These are phyloP conservation scores for Myotis davidii DNA, from an alignment of 2,113 vertebrate genomes.

Conservation along the genomic window DNA sequence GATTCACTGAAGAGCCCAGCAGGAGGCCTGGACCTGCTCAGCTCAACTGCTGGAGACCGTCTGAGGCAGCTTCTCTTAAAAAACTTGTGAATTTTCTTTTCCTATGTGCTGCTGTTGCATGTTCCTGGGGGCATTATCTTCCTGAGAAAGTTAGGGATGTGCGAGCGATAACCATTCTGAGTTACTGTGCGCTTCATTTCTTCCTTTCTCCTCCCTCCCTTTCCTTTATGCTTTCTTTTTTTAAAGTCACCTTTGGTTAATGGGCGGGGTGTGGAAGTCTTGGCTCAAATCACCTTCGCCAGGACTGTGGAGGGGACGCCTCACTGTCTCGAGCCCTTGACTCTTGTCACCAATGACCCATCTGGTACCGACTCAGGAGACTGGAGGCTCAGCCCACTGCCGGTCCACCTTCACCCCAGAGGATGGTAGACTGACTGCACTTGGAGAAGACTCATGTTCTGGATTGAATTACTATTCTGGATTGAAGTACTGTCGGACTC, in stretches of 20 bases:
- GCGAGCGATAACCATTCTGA: fast-evolving
- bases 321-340: neutral
- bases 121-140: neutral
- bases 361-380: neutral
- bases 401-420: neutral
- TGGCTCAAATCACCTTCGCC: neutral
- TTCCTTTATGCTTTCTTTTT: no score
- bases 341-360: neutral
- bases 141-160: neutral
- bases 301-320: neutral
- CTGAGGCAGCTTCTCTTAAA: neutral
- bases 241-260: neutral
- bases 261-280: neutral
- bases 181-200: neutral
- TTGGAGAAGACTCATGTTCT: neutral
- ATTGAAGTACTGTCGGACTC: no score
- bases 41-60: neutral
- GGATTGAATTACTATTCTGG: neutral
- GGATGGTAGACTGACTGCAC: neutral
- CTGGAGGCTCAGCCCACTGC: neutral
- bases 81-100: neutral
- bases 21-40: neutral
- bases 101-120: neutral
- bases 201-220: neutral
- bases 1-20: neutral